phyloP scores from a whole-genome alignment of 2,888 invertebrate genomes.

The Globia sparganii region DNA sequence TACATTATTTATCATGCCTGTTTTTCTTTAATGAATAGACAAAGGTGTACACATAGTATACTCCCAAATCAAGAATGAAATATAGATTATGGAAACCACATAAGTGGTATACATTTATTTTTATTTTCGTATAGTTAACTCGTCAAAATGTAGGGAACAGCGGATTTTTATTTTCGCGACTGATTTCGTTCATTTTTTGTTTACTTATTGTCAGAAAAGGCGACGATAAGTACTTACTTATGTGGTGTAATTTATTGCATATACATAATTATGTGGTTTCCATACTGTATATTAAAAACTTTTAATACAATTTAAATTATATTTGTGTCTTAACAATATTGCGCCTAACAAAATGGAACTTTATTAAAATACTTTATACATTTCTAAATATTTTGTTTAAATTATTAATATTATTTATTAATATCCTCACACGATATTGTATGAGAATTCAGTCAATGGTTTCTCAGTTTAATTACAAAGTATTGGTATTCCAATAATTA shows the following conservation, averaged over 20 bases:
- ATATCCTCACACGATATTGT: background rate
- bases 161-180: no score
- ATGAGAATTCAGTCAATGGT: conserved; percentile 17
- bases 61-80: background rate
- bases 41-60: background rate
- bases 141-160: no score
- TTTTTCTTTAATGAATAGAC: background rate
- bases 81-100: no score
- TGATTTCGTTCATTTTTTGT: no score
- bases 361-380: conserved; percentile 1
- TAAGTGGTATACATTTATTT: no score
- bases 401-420: background rate
- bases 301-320: background rate
- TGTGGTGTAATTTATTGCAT: no score
- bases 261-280: no score
- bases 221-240: no score
- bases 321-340: background rate
- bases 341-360: background rate
- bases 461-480: conserved; percentile 9
- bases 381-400: background rate
- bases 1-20: background rate
- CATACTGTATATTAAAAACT: background rate
- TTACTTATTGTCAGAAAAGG: no score
- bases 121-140: no score
- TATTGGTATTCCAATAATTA: conserved; percentile 17